Evolutionary conservation across 2,888 invertebrate species (phyloP).

Genomic region (Parnassius mnemosyne): DNA sequence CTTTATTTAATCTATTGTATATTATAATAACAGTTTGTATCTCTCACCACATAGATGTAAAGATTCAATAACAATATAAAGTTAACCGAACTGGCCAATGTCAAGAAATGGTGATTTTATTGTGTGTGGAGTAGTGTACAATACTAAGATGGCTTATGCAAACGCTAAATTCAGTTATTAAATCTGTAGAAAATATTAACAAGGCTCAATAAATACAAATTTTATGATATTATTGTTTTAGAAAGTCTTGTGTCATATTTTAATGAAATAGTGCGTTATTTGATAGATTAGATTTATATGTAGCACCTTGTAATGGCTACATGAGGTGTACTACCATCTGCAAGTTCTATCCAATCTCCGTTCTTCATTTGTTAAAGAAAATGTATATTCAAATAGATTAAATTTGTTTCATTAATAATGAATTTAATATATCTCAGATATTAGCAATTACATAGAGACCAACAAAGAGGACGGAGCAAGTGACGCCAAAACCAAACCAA

Average conservation of each 20-base stretch:
- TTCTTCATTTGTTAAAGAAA: too few relatives aligned
- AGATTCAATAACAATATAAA: slow-evolving; percentile 11
- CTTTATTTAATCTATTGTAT: slow-evolving; percentile 15
- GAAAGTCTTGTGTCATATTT: neutral
- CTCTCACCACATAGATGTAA: slow-evolving; percentile 10
- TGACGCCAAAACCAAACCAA: too few relatives aligned
- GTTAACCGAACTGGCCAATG: too few relatives aligned
- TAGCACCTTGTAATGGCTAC: neutral
- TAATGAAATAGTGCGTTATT: neutral
- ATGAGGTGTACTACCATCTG: neutral
- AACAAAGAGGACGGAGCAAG: too few relatives aligned
- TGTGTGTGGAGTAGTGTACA: too few relatives aligned
- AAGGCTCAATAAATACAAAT: slow-evolving; percentile 5
- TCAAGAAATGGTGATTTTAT: too few relatives aligned
- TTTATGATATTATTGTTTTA: neutral
- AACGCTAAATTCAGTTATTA: too few relatives aligned
- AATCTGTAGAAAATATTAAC: neutral
- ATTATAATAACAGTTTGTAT: slow-evolving; percentile 13
- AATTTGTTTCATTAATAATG: too few relatives aligned
- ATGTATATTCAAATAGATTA: too few relatives aligned
- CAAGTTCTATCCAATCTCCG: neutral
- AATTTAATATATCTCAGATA: neutral
- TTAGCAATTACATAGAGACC: neutral
- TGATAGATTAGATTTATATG: slow-evolving; percentile 5
- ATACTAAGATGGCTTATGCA: too few relatives aligned